These are phyloP conservation scores for Pharmacophagus antenor DNA, from an alignment of 2,888 invertebrate genomes.

Conservation along the genomic window DNA sequence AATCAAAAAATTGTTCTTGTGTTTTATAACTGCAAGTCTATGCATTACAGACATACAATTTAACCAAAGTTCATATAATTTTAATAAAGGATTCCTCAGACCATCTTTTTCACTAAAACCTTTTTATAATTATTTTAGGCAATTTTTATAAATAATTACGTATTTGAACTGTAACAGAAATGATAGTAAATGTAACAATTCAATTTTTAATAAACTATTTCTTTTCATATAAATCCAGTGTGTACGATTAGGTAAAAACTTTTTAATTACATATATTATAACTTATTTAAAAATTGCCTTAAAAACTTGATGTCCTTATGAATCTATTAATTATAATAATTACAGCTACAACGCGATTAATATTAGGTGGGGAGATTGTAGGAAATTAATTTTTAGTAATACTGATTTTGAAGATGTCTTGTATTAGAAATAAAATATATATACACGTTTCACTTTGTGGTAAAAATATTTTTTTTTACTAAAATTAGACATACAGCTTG, in stretches of 20 bases:
- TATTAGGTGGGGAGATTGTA: slow-evolving; percentile 1
- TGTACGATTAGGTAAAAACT: background rate
- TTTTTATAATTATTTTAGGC: no score
- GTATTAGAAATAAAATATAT: slow-evolving; percentile 12
- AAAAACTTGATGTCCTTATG: background rate
- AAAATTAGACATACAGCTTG: background rate
- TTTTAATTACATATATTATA: background rate
- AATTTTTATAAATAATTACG: no score
- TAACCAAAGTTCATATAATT: no score
- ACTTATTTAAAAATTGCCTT: background rate
- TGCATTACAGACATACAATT: no score
- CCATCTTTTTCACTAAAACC: no score
- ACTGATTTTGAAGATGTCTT: slow-evolving; percentile 27
- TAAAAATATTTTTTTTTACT: background rate
- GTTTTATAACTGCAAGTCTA: no score
- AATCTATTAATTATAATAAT: background rate
- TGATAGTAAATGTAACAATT: no score
- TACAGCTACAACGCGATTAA: background rate
- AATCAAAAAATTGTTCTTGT: no score
- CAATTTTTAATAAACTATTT: background rate
- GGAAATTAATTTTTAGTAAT: slow-evolving; percentile 21
- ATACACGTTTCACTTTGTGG: background rate
- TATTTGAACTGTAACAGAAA: no score
- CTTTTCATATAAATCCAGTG: background rate
- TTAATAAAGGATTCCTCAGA: no score